These are phyloP conservation scores for Scophthalmus maximus DNA, from an alignment of 2,113 vertebrate genomes.

Conservation along the genomic window DNA sequence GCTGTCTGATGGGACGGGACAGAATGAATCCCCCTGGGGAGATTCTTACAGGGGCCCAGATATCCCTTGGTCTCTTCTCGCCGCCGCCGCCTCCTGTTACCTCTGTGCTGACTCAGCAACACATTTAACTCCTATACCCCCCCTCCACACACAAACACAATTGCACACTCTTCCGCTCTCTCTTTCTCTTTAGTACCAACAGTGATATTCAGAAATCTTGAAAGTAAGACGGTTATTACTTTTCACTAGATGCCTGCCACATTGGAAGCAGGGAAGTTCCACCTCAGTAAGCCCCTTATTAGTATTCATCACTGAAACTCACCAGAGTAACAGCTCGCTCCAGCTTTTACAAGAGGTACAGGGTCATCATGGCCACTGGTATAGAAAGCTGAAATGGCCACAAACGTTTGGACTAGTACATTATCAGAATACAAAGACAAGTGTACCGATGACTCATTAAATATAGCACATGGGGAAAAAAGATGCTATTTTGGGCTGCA, in stretches of 20 bases:
- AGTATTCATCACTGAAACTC: slow-evolving; percentile 47
- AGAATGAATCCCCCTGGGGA: slow-evolving; percentile 31
- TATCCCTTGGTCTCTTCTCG: slow-evolving; percentile 23
- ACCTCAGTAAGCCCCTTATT: slow-evolving; percentile 53
- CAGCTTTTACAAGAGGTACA: slow-evolving; percentile 32
- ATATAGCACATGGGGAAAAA: slow-evolving; percentile 4
- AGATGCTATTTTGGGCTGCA: background rate
- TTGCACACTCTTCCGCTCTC: background rate
- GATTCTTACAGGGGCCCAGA: slow-evolving; percentile 31
- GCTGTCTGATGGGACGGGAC: slow-evolving; percentile 40
- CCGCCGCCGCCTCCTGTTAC: slow-evolving; percentile 26
- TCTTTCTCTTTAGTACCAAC: slow-evolving; percentile 11
- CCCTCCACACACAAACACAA: slow-evolving; percentile 5
- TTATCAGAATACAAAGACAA: slow-evolving; percentile 3
- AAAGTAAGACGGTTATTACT: slow-evolving; percentile 37
- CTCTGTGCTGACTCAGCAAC: slow-evolving; percentile 44
- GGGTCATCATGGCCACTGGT: slow-evolving; percentile 22
- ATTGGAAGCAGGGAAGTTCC: slow-evolving; percentile 48
- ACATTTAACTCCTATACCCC: slow-evolving; percentile 20
- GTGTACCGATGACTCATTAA: slow-evolving; percentile 6
- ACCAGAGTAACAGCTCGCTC: slow-evolving; percentile 26
- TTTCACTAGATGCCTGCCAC: slow-evolving; percentile 27
- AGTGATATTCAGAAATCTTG: slow-evolving; percentile 9
- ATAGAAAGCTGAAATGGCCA: slow-evolving; percentile 48
- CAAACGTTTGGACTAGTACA: slow-evolving; percentile 14